These are phyloP conservation scores for Carduelis carduelis DNA, from an alignment of 2,797 vertebrate species.

Conservation along the genomic window DNA sequence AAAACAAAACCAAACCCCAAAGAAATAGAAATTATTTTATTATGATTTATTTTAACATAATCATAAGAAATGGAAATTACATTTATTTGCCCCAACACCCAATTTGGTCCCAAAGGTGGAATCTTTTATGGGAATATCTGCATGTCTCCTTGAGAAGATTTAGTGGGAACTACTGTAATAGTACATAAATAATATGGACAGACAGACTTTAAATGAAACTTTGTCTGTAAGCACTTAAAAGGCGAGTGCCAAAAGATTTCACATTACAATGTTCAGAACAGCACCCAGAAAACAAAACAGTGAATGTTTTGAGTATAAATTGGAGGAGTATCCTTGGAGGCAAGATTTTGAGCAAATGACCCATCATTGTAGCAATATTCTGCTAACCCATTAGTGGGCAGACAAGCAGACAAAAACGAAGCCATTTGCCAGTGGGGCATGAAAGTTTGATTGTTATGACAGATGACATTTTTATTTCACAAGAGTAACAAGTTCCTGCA, in stretches of 20 bases:
- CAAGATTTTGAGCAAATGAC: background rate
- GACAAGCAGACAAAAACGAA: background rate
- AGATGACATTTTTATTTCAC: background rate
- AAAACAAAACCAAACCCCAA: background rate
- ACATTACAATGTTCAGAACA: background rate
- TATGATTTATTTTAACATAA: background rate
- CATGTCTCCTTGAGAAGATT: background rate
- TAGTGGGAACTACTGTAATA: background rate
- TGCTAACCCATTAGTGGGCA: background rate
- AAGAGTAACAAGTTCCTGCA: background rate
- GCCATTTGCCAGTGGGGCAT: background rate
- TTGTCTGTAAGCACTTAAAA: background rate
- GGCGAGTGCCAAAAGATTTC: background rate
- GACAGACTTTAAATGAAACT: background rate
- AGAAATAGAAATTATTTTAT: background rate
- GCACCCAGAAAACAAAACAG: background rate
- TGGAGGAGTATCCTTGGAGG: background rate
- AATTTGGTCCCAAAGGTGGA: background rate
- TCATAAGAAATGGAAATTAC: background rate
- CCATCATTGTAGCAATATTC: background rate
- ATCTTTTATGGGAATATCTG: background rate
- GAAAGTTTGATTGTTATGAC: background rate
- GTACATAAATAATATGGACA: background rate
- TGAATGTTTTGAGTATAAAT: background rate
- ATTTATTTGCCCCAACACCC: background rate